Conservation (phyloP, 2,797 vertebrate genomes). For the Gouania willdenowi region DNA sequence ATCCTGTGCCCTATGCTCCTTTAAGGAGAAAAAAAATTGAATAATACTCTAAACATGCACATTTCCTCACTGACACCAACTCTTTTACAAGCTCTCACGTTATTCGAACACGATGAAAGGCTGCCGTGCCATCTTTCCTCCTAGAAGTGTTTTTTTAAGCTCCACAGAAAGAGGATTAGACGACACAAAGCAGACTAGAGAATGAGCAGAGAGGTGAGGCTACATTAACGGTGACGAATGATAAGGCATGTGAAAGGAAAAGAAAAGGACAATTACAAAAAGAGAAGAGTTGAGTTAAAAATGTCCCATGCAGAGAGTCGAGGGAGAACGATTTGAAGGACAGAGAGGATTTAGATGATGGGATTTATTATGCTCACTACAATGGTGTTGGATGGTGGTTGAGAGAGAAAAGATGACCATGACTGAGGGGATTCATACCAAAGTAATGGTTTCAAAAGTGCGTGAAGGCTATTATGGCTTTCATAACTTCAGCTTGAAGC, state of each 20-base stretch:
- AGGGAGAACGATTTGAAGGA: conserved; percentile 28
- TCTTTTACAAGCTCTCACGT: too few relatives aligned
- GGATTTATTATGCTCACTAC: conserved; percentile 24
- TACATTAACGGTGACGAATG: conserved; percentile 25
- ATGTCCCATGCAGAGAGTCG: too few relatives aligned
- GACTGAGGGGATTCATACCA: conserved; percentile 10
- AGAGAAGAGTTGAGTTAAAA: too few relatives aligned
- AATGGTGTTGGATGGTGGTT: conserved; percentile 11
- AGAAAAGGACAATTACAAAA: conserved; percentile 8
- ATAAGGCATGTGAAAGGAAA: conserved; percentile 9
- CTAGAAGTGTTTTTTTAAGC: too few relatives aligned
- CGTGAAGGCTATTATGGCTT: conserved; percentile 4
- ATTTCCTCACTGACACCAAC: too few relatives aligned
- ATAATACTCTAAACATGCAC: too few relatives aligned
- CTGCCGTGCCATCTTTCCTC: too few relatives aligned
- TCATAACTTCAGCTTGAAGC: not conserved
- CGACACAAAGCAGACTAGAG: conserved; percentile 45
- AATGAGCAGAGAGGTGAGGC: conserved; percentile 3
- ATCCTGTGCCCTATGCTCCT: too few relatives aligned
- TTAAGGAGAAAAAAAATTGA: too few relatives aligned
- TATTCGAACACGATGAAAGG: too few relatives aligned
- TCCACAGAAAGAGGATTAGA: conserved; percentile 43
- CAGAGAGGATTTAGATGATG: conserved; percentile 43
- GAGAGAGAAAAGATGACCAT: not conserved
- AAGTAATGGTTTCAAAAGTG: conserved; percentile 5